Evolutionary conservation across 1,140 invertebrate species (phyloP), one percentile per base, ranked within the genome.

Genomic region (Fopius arisanus): DNA sequence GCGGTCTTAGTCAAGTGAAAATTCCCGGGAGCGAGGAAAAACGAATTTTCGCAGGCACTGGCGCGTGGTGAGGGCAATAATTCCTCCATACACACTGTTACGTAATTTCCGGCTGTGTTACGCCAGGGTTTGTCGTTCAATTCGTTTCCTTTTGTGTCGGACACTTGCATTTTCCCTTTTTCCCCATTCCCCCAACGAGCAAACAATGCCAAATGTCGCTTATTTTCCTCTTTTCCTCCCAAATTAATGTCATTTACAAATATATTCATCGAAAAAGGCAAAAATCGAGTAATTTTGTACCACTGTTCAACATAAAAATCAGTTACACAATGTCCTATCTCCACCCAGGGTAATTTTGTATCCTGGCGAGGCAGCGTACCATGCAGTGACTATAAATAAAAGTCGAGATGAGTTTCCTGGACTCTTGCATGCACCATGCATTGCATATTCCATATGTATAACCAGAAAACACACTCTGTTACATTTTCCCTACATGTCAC

Each of bases 31-130:
- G 37, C 63, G 33, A 28, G 29, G n/a, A 43, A 67, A 48, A 68
- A 73, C 66, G 72, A 33, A 73, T 73, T 73, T 63, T 65, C 28
- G 51, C n/a, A 67, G 21, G 63, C 71, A 67, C 72, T 62, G 31
- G 72, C 33, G 72, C 72, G 66, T 68, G 48, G 48, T 41, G 29
- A 48, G 54, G 62, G 63, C 51, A 73, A 73, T 68, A 73, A 73
- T 73, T 73, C 72, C 65, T 68, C 72, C 16, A 62, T 62, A 62
- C 62, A 33, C 29, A 59, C 23, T 10, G 66, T 66, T 62, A 68
- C 72, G 72, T 73, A 73, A 73, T 73, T 73, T 73, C 72, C 72
- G 65, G 66, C 51, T 19, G 43, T 68, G 48, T 73, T 73, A 68
- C 72, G 66, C 72, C 66, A 68, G 66, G 48, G 65, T 73, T 73